These are phyloP conservation scores for Brachionus paranguensis DNA, from an alignment of 1,140 invertebrate genomes.

Conservation along the genomic window DNA sequence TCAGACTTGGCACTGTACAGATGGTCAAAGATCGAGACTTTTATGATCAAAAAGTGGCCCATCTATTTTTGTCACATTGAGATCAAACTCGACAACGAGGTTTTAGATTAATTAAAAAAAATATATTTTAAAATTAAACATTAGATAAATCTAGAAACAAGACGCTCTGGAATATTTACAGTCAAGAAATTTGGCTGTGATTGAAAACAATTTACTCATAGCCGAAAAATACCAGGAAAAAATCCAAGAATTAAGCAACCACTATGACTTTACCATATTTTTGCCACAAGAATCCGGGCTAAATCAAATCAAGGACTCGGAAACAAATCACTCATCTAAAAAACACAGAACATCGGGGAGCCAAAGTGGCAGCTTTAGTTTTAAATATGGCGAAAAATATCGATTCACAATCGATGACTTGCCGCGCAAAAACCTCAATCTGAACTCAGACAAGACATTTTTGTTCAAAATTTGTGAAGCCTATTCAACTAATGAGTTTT, in stretches of 20 bases:
- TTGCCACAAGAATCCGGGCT: neutral
- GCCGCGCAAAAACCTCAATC: neutral
- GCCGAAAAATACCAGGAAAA: neutral
- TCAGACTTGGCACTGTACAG: neutral
- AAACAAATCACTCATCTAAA: neutral
- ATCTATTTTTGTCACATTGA: neutral
- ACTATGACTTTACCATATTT: neutral
- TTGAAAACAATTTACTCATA: neutral
- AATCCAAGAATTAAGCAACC: neutral
- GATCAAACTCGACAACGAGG: neutral
- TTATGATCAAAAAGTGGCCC: neutral
- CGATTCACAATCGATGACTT: neutral
- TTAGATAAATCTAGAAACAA: neutral
- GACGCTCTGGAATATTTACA: constrained; percentile 1
- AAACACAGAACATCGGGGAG: neutral
- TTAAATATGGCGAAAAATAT: neutral
- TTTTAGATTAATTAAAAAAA: neutral
- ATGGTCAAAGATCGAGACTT: neutral
- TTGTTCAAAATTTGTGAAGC: neutral
- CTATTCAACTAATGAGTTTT: neutral
- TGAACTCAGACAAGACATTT: neutral
- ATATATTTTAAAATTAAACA: neutral
- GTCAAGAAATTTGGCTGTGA: neutral
- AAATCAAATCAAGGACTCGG: neutral
- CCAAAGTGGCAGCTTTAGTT: neutral